Evolutionary conservation across 2,888 invertebrate genomes (phyloP).

Genomic region (Xestobium rufovillosum): DNA sequence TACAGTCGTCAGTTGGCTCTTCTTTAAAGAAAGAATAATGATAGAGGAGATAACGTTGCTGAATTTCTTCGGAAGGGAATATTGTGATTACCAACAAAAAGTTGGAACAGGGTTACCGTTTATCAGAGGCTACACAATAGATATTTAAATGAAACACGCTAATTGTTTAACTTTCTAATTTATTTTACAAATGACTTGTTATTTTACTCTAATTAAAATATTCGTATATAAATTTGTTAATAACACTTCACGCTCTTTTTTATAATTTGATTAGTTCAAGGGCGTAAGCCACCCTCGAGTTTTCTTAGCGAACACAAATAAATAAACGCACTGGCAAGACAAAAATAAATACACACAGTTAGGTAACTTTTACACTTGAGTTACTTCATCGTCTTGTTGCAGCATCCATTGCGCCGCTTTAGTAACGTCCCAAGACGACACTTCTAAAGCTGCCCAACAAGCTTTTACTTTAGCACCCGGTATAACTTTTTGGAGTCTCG

Average conservation of each 20-base stretch:
- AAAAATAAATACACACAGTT: slow-evolving; percentile 6
- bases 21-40: slow-evolving; percentile 80
- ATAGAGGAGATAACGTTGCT: slow-evolving; percentile 85
- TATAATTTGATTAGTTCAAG: too few relatives aligned
- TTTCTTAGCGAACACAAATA: too few relatives aligned
- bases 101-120: slow-evolving; percentile 86
- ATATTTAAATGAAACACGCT: too few relatives aligned
- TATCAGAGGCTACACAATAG: slow-evolving; percentile 65
- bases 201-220: too few relatives aligned
- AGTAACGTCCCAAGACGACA: slow-evolving; percentile 58
- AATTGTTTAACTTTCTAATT: too few relatives aligned
- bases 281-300: too few relatives aligned
- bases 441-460: slow-evolving; percentile 51
- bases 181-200: too few relatives aligned
- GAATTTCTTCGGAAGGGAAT: slow-evolving; percentile 86
- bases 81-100: slow-evolving; percentile 73
- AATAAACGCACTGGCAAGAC: slow-evolving; percentile 7
- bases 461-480: slow-evolving; percentile 34
- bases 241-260: too few relatives aligned
- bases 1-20: slow-evolving; percentile 77
- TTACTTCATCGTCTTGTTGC: slow-evolving; percentile 39
- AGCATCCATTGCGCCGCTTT: slow-evolving; percentile 58
- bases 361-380: slow-evolving; percentile 30
- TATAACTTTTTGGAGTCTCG: slow-evolving; percentile 53
- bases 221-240: too few relatives aligned